Evolutionary conservation across 2,113 vertebrate genomes (phyloP), one percentile per base, ranked within the genome.

Genomic region (Carassius auratus): DNA sequence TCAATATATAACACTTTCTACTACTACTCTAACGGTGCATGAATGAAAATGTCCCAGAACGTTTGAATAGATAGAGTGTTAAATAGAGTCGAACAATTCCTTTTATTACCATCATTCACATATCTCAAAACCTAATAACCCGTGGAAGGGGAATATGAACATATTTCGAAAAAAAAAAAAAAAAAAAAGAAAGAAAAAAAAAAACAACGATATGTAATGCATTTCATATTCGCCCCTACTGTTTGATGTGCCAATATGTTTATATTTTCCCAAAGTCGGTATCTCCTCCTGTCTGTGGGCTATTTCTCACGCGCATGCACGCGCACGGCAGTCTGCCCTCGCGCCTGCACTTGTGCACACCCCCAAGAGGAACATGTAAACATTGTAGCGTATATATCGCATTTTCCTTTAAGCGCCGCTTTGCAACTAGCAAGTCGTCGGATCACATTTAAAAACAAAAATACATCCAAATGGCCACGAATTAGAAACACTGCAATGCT

Each of bases 41-140:
- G 84, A 91, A 91, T 90, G 89, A 91, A 90, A 94, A 90, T 55
- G 87, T 86, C 89, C 83, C 90, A 92, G 89, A 91, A 90, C 87
- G 78, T 91, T 88, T 85, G 91, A 89, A 92, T 14, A 91, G 93
- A 91, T 80, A 90, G 77, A 91, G 92, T 93, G 94, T 95, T 95
- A 96, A 95, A 96, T 94, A 96, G 94, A 94, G 92, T 95, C 94
- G 94, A 96, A 93, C 92, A 96, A 96, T 95, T 94, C 93, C 95
- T 96, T 96, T 96, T 91, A 91, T 94, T 92, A 90, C 89, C 94
- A 95, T 93, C 94, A 93, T 94, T 95, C 94, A 93, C 94, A 94
- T 93, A 93, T 96, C 95, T 93, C 89, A 86, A 95, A 93, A 95
- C 90, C 76, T 96, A 95, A 96, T 94, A 96, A 91, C 92, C 96